A percentile compares a stretch with the other conserved stretches of the same genome.
These are phyloP conservation scores for Glyphotaelius pellucidus DNA, from an alignment of 2,888 invertebrate genomes.

Conservation along the genomic window DNA sequence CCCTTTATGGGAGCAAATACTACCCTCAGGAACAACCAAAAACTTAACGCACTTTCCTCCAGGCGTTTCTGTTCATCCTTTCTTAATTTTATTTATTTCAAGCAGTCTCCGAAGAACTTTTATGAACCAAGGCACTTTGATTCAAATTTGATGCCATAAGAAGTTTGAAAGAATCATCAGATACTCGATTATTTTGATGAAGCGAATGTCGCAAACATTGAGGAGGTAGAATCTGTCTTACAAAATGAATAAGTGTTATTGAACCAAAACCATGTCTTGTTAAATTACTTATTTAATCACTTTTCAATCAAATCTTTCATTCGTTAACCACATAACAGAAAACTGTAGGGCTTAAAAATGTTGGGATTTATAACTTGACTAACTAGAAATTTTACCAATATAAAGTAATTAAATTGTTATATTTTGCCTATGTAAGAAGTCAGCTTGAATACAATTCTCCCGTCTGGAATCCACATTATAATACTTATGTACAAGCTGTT, in stretches of 20 bases:
- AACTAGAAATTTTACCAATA: no score
- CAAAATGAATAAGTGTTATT: not conserved
- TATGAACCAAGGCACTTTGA: not conserved
- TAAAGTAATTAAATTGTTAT: no score
- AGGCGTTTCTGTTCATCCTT: slow-evolving; percentile 22
- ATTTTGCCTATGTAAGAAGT: no score
- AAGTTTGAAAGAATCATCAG: not conserved
- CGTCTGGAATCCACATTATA: no score
- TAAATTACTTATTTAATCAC: no score
- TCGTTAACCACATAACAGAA: no score
- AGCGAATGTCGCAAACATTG: not conserved
- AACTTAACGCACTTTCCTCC: slow-evolving; percentile 37
- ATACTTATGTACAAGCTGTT: no score
- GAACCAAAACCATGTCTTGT: not conserved
- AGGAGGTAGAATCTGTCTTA: not conserved
- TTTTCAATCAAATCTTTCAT: no score
- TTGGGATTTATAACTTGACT: no score
- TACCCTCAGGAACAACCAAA: slow-evolving; percentile 44
- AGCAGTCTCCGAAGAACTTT: slow-evolving; percentile 9
- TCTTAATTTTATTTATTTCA: slow-evolving; percentile 30
- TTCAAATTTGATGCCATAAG: slow-evolving; percentile 3
- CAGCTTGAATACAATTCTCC: no score
- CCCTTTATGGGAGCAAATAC: slow-evolving; percentile 56
- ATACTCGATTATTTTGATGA: not conserved
- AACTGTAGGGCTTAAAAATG: no score